Base-by-base conservation (phyloP, 2,113 vertebrate species). In the Rutilus rutilus region DNA sequence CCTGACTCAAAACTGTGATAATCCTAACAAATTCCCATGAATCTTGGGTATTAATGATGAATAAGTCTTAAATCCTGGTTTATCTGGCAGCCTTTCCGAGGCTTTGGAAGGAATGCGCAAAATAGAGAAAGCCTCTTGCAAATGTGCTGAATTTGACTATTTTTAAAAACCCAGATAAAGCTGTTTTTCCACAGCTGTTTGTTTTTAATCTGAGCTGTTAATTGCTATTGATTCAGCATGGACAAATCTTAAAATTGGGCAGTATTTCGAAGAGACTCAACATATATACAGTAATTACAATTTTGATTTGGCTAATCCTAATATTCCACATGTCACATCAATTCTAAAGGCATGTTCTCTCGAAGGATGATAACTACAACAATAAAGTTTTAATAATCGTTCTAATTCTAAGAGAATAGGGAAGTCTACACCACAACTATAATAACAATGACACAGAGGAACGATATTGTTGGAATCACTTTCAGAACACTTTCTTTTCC, bases 1-100 rank as follows among this genome's bases (percentile, higher is more conserved):
- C 65, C 82, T 67, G 33, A 91, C 84, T 91, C 91, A 93, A 91
- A 89, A 82, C 86, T 79, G 90, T 91, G 93, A 94, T 93, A 91
- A 89, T 90, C 71, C 78, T 79, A 64, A 85, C 73, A 90, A 93
- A 92, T 88, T 88, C 89, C 78, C 50, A 81, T 80, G 92, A 93
- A 93, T 92, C 90, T 87, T 62, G 47, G 85, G 88, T 90, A 91
- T 91, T 90, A 74, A 83, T 77, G 57, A 59, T 78, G 88, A 62
- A 90, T 92, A 79, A 75, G 78, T 78, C 83, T 89, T 84, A 88
- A 92, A 90, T 89, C 90, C 81, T 36, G 84, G 74, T 88, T 88
- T 80, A 78, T 82, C 79, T 60, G 36, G 30, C 64, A 79, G 60
- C 23, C 23, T 86, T 71, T 62, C 60, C 19, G 5, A 57, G 76